Conservation (phyloP, 2,113 vertebrate species). For the Strix aluco region DNA sequence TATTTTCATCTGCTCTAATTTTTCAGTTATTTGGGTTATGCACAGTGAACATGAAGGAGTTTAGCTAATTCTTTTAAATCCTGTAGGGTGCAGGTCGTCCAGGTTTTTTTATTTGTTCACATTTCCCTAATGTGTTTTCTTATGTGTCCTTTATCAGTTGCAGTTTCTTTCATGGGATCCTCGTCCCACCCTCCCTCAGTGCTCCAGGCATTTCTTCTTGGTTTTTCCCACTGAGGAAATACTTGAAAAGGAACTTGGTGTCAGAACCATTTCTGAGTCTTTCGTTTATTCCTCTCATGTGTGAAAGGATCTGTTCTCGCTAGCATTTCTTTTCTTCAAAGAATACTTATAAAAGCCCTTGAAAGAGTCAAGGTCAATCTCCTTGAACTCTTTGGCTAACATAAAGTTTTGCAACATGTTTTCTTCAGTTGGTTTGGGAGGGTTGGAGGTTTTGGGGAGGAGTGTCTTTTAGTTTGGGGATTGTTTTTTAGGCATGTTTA, state of each 20-base stretch:
- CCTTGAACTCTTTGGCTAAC: background rate
- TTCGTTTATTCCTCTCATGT: background rate
- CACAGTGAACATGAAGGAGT: background rate
- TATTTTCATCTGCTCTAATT: background rate
- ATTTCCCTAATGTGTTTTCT: background rate
- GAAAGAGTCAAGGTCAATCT: background rate
- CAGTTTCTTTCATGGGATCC: background rate
- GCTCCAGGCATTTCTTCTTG: background rate
- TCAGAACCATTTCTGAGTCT: constrained; percentile 7
- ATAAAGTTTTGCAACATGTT: background rate
- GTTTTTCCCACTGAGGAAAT: background rate
- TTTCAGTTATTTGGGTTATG: background rate
- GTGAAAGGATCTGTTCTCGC: constrained; percentile 19
- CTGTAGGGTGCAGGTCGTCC: background rate
- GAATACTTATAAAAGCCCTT: background rate
- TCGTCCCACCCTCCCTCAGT: background rate
- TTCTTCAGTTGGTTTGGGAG: background rate
- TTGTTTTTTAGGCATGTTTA: background rate
- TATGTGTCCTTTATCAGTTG: background rate
- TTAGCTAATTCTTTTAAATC: background rate
- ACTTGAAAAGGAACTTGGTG: background rate
- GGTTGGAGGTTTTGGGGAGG: background rate
- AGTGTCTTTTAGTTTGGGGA: background rate
- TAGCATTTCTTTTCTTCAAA: constrained; percentile 29
- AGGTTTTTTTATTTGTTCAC: background rate